Base-by-base conservation (phyloP, 2,797 vertebrate species). In the Myotis vivesi region DNA sequence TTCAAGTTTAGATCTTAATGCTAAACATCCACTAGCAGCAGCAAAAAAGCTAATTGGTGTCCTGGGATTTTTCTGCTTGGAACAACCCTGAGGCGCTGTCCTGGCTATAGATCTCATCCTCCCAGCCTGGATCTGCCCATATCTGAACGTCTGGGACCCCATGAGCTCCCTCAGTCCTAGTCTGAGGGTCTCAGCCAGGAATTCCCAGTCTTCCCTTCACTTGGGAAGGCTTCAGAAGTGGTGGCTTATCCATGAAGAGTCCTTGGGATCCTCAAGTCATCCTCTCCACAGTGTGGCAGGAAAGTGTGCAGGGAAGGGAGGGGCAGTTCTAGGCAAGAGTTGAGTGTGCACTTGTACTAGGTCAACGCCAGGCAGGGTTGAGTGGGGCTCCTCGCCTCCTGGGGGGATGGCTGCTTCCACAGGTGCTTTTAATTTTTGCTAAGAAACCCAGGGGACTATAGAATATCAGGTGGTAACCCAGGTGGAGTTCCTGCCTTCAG, bases 371-470 rank as follows among this genome's bases (percentile, higher is more conserved):
- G 1, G 6, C 28, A 30, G 57, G 62, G 23, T 17, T 12, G 30
- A 77, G 64, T 0, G 0, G 30, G 25, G 7, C 6, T 25, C 53
- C 36, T 33, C 25, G 17, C 66, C 62, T 28, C 36, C 85, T 9
- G 23, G 55, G 59, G 38, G 36, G n/a, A 59, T 16, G 7, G 51
- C 41, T 75, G 62, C 69, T 30, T 36, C 17, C 73, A 17, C 28
- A 53, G 87, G 7, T 15, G 64, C 44, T 94, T 82, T 84, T 53
- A 30, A 68, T n/a, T 76, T 89, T 89, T 80, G 72, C 77, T 86
- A 28, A 92, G 93, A 94, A 95, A 94, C 68, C 19, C 41, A 23
- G 38, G 66, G 38, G 3, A 53, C 1, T 68, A 20, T 22, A 82
- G 77, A 41, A 1, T 8, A 20, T 69, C 12, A 28, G 49, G n/a